Base-by-base conservation (phyloP, 2,113 vertebrate genomes). In the Lethenteron reissneri region DNA sequence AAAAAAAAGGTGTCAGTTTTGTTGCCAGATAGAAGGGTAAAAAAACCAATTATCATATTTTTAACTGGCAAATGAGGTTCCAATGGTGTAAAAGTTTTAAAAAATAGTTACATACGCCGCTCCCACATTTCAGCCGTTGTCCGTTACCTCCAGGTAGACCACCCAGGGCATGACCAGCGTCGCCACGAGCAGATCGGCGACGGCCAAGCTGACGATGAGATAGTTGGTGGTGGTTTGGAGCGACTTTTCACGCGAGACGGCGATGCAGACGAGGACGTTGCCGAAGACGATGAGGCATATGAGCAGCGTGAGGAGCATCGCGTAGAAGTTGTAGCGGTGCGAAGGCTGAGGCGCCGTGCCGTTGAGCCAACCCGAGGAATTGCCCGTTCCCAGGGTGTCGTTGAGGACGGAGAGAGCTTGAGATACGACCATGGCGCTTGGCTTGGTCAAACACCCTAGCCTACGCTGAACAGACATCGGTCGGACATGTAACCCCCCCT, bases 221-320 rank as follows among this genome's bases (percentile, higher is more conserved):
- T 97, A 97, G 81, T 97, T 97, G 76, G 94, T 97, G 76, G 94
- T 97, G 60, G 94, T 97, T 83, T 97, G 94, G 73, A 97, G 84
- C 41, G 94, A 86, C 74, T 94, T 91, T 78, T 97, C 94, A 4
- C 89, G 80, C 71, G 90, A 95, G 72, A 97, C 94, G 0, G 94
- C 94, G 76, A 97, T 97, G 78, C 94, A 97, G 74, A 97, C 94
- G 79, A 96, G 81, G 73, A 97, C 94, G 1, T 97, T 97, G 79
- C 94, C 94, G 0, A 97, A 97, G 77, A 97, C 83, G 3, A 97
- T 97, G 81, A 95, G 75, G 1, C 92, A 92, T 81, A 97, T 97
- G 79, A 97, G 94, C 25, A 97, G 84, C 1, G 89, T 88, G 14
- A 97, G 88, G 71, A 97, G 86, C 85, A 87, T 86, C 79, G 94